A percentile compares a stretch with the other conserved stretches of the same genome.
These are phyloP conservation scores for Achatina immaculata DNA, from an alignment of 1,140 invertebrate species.

Conservation along the genomic window DNA sequence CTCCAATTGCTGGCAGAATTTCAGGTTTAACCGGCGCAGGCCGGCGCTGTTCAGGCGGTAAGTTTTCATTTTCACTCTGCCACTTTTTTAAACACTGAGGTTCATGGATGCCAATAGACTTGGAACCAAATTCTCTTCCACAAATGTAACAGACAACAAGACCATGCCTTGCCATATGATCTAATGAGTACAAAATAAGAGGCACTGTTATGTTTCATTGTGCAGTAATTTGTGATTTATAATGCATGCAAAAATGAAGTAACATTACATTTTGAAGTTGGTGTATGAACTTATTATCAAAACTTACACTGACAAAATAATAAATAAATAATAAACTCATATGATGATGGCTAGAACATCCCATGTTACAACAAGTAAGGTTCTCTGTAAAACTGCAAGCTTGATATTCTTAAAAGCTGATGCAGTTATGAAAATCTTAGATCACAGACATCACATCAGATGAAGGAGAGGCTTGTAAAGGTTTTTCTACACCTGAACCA, in stretches of 20 bases:
- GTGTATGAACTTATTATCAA: not conserved
- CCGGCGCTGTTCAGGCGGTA: constrained; percentile 75
- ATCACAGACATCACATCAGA: too few relatives aligned
- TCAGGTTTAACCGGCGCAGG: constrained; percentile 77
- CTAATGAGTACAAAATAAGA: not conserved
- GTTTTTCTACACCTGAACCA: too few relatives aligned
- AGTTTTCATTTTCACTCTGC: constrained; percentile 78
- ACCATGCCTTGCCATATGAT: constrained; percentile 27
- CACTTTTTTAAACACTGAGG: constrained; percentile 84
- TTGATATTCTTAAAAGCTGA: too few relatives aligned
- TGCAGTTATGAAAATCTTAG: too few relatives aligned
- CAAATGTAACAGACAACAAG: constrained; percentile 72
- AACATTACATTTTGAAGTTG: not conserved
- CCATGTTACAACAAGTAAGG: too few relatives aligned
- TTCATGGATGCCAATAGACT: constrained; percentile 81
- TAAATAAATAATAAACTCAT: too few relatives aligned
- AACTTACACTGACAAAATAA: too few relatives aligned
- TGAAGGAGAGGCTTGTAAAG: too few relatives aligned
- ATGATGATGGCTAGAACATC: too few relatives aligned
- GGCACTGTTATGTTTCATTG: not conserved
- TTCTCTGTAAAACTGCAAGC: too few relatives aligned
- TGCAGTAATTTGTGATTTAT: not conserved
- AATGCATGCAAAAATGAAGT: not conserved
- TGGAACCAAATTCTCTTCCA: constrained; percentile 71
- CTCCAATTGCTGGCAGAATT: constrained; percentile 56